Evolutionary conservation across 1,140 invertebrate genomes (phyloP).

Genomic region (Ladona fulva): DNA sequence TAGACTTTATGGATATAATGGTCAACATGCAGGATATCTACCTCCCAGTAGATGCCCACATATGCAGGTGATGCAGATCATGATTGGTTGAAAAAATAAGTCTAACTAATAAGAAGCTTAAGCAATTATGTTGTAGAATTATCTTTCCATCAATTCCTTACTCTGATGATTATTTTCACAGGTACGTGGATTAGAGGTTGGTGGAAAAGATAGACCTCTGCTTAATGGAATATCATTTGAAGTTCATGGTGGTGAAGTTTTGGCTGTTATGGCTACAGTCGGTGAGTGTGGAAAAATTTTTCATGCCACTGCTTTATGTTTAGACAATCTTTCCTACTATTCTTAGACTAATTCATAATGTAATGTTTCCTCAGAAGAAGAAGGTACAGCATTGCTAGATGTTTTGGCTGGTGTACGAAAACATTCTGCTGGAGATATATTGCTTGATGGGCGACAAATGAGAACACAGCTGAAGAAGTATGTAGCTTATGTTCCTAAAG

Average conservation of each 20-base stretch:
- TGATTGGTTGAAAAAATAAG: too few relatives aligned
- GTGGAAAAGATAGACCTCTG: conserved; percentile 31
- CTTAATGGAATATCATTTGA: conserved; percentile 69
- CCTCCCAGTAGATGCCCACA: conserved; percentile 39
- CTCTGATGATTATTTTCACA: conserved; percentile 36
- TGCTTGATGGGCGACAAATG: conserved; percentile 77
- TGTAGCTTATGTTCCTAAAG: conserved; percentile 53
- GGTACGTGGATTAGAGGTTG: conserved; percentile 47
- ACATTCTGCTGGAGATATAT: conserved; percentile 64
- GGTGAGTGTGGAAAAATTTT: conserved; percentile 32
- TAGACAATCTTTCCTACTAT: too few relatives aligned
- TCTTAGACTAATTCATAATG: neutral
- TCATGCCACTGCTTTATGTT: too few relatives aligned
- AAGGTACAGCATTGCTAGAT: conserved; percentile 73
- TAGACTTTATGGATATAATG: neutral
- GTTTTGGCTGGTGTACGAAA: conserved; percentile 63
- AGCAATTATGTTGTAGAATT: neutral
- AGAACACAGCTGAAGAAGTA: conserved; percentile 56
- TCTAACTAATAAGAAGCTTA: neutral
- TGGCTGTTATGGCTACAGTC: conserved; percentile 77
- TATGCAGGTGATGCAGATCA: conserved; percentile 41
- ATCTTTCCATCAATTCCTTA: neutral
- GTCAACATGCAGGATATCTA: neutral
- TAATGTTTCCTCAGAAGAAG: conserved; percentile 42
- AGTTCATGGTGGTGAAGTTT: conserved; percentile 77